A percentile compares a stretch with the other conserved stretches of the same genome.
phyloP scores from a whole-genome alignment of 2,888 invertebrate species.

The Caenorhabditis zanzibari region DNA sequence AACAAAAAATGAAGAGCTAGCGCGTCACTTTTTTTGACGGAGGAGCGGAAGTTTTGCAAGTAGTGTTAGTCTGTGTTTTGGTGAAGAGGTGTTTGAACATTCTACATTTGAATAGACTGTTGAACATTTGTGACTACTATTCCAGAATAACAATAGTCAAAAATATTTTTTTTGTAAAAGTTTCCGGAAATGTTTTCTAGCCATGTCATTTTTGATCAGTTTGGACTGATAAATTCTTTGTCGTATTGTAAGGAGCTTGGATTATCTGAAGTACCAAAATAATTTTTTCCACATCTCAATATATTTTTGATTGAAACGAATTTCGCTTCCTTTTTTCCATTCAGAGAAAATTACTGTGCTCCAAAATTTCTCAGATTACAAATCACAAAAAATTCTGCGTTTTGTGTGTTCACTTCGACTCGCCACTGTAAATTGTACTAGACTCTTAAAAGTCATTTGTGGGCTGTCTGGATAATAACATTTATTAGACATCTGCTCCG shows the following conservation, averaged over 20 bases:
- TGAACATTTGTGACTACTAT: neutral
- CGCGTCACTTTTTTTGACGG: conserved; percentile 20
- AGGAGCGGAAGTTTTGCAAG: conserved; percentile 23
- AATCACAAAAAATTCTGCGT: too few relatives aligned
- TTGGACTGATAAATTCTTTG: too few relatives aligned
- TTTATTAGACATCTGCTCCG: neutral
- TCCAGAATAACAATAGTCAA: neutral
- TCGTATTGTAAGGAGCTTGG: too few relatives aligned
- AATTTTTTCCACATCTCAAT: too few relatives aligned
- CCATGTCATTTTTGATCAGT: too few relatives aligned
- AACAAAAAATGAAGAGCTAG: conserved; percentile 29
- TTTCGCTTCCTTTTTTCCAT: neutral
- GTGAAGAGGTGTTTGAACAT: conserved; percentile 17
- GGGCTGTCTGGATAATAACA: neutral
- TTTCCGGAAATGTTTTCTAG: neutral
- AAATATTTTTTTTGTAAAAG: too few relatives aligned
- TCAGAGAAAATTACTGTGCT: neutral
- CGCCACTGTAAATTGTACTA: too few relatives aligned
- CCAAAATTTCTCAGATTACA: too few relatives aligned
- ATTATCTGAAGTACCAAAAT: too few relatives aligned
- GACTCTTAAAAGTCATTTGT: neutral
- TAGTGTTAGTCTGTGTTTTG: conserved; percentile 25
- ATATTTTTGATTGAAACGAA: too few relatives aligned
- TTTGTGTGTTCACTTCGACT: too few relatives aligned
- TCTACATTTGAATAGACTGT: conserved; percentile 12